Evolutionary conservation across 2,888 invertebrate genomes (phyloP).

Genomic region (Megalurothrips usitatus): DNA sequence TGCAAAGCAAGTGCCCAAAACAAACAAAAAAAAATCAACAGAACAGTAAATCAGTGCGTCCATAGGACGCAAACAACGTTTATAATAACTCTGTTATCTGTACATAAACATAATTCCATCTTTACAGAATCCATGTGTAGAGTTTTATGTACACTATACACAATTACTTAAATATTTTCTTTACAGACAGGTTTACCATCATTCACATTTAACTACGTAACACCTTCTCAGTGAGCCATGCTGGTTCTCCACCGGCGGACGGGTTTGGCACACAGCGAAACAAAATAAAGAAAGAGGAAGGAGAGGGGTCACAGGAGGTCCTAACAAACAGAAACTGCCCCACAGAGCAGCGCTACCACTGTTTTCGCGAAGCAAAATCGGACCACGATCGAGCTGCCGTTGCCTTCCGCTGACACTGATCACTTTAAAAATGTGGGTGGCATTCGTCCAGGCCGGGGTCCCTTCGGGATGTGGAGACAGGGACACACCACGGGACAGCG

Average conservation of each 20-base stretch:
- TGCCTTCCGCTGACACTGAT: too few relatives aligned
- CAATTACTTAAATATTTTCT: background rate
- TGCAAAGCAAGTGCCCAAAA: too few relatives aligned
- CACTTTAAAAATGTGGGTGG: too few relatives aligned
- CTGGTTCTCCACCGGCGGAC: background rate
- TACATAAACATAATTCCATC: background rate
- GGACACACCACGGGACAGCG: too few relatives aligned
- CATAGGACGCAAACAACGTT: background rate
- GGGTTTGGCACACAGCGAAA: background rate
- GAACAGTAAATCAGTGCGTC: slow-evolving; percentile 4
- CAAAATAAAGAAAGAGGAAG: background rate
- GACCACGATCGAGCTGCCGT: too few relatives aligned
- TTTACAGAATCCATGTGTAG: background rate
- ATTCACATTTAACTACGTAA: background rate
- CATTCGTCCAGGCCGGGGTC: too few relatives aligned
- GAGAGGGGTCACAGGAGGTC: background rate
- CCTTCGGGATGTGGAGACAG: too few relatives aligned
- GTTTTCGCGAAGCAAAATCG: too few relatives aligned
- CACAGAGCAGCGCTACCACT: too few relatives aligned
- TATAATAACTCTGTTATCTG: background rate
- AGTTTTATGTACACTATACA: background rate
- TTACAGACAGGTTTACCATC: background rate
- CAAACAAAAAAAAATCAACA: background rate
- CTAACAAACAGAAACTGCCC: background rate
- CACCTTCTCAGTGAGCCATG: too few relatives aligned